Evolutionary conservation across 2,888 invertebrate species (phyloP).

Genomic region (Cerastoderma edule): DNA sequence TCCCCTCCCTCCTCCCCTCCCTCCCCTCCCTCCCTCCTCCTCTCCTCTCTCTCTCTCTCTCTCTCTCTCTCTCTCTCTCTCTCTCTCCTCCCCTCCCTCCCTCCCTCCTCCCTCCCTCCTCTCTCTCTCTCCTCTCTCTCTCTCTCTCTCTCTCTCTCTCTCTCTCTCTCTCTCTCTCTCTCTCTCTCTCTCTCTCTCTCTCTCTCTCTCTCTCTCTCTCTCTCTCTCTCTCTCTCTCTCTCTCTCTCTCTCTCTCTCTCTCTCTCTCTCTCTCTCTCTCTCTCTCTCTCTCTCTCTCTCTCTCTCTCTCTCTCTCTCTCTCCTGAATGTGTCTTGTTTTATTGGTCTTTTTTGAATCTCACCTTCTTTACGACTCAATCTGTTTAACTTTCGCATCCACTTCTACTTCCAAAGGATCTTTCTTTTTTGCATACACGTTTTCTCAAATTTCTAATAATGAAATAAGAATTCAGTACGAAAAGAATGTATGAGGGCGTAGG

Average conservation of each 20-base stretch:
- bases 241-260: not conserved
- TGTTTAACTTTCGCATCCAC: too few species aligned
- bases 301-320: constrained; percentile 2
- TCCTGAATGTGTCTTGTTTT: too few species aligned
- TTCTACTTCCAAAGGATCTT: too few species aligned
- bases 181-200: not conserved
- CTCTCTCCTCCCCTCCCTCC: not conserved
- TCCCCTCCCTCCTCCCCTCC: not conserved
- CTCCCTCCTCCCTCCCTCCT: not conserved
- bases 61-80: constrained; percentile 8
- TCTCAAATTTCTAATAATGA: too few species aligned
- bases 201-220: not conserved
- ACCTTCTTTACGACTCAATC: too few species aligned
- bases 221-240: constrained; percentile 2
- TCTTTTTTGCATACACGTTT: too few species aligned
- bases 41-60: constrained; percentile 6
- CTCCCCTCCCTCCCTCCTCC: not conserved
- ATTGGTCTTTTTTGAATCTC: too few species aligned
- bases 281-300: constrained; percentile 1
- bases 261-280: constrained; percentile 7
- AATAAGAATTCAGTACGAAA: too few species aligned
- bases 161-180: not conserved
- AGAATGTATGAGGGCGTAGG: too few species aligned
- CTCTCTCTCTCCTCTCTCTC: not conserved
- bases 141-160: constrained; percentile 2